Conservation (phyloP, 1,140 invertebrate species). For the Anagrus nilaparvatae region DNA sequence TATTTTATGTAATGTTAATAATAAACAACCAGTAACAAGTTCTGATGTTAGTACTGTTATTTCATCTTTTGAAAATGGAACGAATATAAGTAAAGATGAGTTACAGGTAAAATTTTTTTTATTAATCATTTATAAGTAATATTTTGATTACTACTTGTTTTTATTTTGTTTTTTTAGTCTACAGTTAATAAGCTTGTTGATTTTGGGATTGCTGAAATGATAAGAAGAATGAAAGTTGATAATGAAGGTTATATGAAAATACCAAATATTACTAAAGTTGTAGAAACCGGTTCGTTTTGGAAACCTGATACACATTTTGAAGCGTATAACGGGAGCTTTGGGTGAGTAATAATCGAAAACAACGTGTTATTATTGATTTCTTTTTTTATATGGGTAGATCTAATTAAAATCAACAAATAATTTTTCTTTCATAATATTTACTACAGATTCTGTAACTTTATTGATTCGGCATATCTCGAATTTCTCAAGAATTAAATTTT, state of each 20-base stretch:
- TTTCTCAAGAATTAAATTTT: no score
- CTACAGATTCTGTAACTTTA: no score
- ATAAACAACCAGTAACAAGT: no score
- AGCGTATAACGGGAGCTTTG: constrained; percentile 10
- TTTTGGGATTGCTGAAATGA: constrained; percentile 3
- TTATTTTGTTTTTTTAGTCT: constrained; percentile 1
- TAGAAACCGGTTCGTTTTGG: constrained; percentile 6
- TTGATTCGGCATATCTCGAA: no score
- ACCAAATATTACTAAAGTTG: constrained; percentile 13
- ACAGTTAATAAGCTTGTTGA: constrained; percentile 14
- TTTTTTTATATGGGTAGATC: no score
- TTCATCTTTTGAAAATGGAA: no score
- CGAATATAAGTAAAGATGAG: background rate
- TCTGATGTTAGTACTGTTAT: no score
- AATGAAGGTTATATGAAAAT: constrained; percentile 9
- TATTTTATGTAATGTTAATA: background rate
- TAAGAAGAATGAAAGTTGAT: constrained; percentile 12
- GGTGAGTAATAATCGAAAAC: no score
- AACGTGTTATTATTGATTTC: no score
- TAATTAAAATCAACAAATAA: no score
- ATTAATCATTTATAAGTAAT: constrained; percentile 3
- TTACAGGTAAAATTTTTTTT: background rate
- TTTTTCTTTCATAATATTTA: no score
- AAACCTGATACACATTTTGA: constrained; percentile 11
- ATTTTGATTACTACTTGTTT: background rate